Base-by-base conservation (phyloP, 2,113 vertebrate species). In the Myrmophylax atrothorax region DNA sequence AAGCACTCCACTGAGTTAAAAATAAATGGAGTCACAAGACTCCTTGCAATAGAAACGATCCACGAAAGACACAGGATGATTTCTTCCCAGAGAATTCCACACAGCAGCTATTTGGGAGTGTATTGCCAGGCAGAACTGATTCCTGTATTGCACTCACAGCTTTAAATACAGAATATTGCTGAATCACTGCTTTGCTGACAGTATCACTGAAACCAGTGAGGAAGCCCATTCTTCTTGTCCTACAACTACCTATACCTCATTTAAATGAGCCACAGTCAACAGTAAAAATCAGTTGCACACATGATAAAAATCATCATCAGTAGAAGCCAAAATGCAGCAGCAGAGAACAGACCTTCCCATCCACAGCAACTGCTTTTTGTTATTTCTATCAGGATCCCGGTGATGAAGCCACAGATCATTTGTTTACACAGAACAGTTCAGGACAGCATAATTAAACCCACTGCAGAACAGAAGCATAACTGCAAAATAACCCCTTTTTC, bases 1-100 rank as follows among this genome's bases (percentile, higher is more conserved):
- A 91, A 83, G 37, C 53, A 73, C 46, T 87, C 47, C 63, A 31
- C 12, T 1, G 50, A 77, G 78, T 78, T 96, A 95, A 94, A 96
- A 96, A 96, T 93, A 96, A 89, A 69, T 6, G 37, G 52, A 90
- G 81, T 91, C 94, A 96, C 81, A 85, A 69, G 75, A 87, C 37
- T 89, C 81, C 50, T 73, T 59, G 91, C 93, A 76, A 89, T 38
- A 73, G 4, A 58, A 84, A 56, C 0, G 0, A 68, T 42, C 85
- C 80, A 67, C 68, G 59, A 68, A 89, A 93, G 84, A 83, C 69
- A 75, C 5, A 11, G 46, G 62, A 83, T 38, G n/a, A 79, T 62
- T 84, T 84, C 58, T 49, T 95, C 53, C 28, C 0, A 0, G 53
- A 78, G 31, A 46, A 50, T 28, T 68, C 50, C 74, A 87, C 29